Evolutionary conservation across 2,888 invertebrate species (phyloP).

Genomic region (Napeogenes inachia): DNA sequence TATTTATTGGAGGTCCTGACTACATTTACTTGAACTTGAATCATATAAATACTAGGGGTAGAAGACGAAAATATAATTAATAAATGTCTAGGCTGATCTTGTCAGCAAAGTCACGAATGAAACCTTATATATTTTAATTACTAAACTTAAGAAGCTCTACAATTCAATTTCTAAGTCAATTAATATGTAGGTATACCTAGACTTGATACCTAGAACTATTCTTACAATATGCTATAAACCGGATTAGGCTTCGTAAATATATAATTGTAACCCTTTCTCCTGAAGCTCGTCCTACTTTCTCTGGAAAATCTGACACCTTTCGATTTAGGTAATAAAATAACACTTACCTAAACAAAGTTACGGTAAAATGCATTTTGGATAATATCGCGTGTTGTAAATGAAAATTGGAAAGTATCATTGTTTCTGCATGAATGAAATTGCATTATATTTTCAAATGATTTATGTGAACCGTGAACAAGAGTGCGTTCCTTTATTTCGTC

Average conservation of each 20-base stretch:
- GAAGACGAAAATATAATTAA: too few species aligned
- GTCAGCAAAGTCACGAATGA: too few species aligned
- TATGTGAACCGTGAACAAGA: conserved; percentile 34
- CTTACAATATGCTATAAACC: too few species aligned
- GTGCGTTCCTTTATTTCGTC: conserved; percentile 64
- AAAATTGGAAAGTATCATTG: conserved; percentile 22
- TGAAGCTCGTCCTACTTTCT: conserved; percentile 8
- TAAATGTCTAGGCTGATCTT: too few species aligned
- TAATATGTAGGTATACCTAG: too few species aligned
- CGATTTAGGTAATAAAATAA: background rate
- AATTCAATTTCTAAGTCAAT: too few species aligned
- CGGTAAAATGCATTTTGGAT: conserved; percentile 3
- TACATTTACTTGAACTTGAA: too few species aligned
- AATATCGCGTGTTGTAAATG: conserved; percentile 19
- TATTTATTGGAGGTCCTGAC: too few species aligned
- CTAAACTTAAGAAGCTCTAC: too few species aligned
- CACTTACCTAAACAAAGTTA: background rate
- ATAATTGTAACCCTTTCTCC: conserved; percentile 3
- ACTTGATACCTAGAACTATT: too few species aligned
- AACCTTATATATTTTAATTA: too few species aligned
- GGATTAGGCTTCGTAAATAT: background rate
- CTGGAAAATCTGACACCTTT: background rate
- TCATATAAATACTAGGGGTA: too few species aligned
- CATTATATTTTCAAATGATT: conserved; percentile 15
- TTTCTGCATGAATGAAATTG: conserved; percentile 27